Percentiles rank a stretch among this genome's conserved stretches.
phyloP scores from a whole-genome alignment of 2,797 vertebrate genomes.

The Protosalanx chinensis region DNA sequence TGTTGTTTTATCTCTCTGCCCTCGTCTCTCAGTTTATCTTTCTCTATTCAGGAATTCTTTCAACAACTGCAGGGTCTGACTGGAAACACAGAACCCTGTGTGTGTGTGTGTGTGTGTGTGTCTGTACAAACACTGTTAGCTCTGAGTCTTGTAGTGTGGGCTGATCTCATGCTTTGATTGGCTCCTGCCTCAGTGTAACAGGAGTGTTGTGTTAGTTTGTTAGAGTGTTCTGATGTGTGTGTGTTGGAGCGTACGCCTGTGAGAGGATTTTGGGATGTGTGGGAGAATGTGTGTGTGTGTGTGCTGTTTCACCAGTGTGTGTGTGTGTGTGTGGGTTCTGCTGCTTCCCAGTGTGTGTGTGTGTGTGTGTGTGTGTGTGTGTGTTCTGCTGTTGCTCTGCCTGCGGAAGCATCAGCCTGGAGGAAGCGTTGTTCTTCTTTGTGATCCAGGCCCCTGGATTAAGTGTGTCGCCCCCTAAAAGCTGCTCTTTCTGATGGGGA shows the following conservation, averaged over 20 bases:
- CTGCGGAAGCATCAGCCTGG: conserved; percentile 70
- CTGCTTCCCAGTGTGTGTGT: no score
- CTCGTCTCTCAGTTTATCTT: conserved; percentile 36
- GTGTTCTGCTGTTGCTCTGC: conserved; percentile 24
- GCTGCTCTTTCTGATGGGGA: conserved; percentile 70
- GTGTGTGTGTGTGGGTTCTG: no score
- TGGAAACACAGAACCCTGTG: conserved; percentile 55
- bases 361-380: no score
- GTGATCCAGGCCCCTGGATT: conserved; percentile 68
- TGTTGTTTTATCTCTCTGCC: conserved; percentile 34
- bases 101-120: conserved; percentile 17
- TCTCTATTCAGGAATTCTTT: conserved; percentile 46
- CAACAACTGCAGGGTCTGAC: conserved; percentile 33
- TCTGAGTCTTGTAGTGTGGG: conserved; percentile 30
- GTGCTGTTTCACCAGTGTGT: no score
- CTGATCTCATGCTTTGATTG: conserved; percentile 49
- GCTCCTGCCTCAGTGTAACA: conserved; percentile 10
- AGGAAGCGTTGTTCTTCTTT: conserved; percentile 70
- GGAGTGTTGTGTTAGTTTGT: conserved; percentile 44
- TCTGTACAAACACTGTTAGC: conserved; percentile 27
- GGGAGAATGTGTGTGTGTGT: neutral
- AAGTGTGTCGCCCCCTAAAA: conserved; percentile 72
- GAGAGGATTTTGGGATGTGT: conserved; percentile 14
- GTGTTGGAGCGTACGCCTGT: neutral
- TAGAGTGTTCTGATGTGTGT: neutral